Percentiles rank a stretch among this genome's conserved stretches.
These are phyloP conservation scores for Anguilla obscura DNA, from an alignment of 2,797 vertebrate genomes.

Conservation along the genomic window DNA sequence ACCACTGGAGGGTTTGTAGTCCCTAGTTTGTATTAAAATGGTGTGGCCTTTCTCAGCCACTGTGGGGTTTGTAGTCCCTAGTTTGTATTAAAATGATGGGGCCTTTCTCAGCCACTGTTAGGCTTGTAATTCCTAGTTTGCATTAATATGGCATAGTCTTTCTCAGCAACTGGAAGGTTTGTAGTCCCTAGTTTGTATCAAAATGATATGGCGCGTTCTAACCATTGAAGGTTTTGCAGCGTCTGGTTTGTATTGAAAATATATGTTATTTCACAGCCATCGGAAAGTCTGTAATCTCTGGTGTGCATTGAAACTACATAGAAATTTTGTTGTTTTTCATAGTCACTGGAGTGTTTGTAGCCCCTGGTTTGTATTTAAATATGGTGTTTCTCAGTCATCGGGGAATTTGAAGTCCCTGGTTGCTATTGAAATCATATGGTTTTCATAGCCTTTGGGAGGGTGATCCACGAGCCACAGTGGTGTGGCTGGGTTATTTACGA, in stretches of 20 bases:
- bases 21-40: slow-evolving; percentile 73
- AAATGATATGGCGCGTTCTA: slow-evolving; percentile 49
- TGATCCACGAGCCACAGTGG: slow-evolving; percentile 66
- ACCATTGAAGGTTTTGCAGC: slow-evolving; percentile 33
- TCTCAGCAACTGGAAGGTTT: not conserved
- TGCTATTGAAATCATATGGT: slow-evolving; percentile 73
- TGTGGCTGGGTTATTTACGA: slow-evolving; percentile 83
- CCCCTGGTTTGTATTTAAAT: not conserved
- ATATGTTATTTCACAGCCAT: slow-evolving; percentile 66
- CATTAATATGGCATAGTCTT: slow-evolving; percentile 72
- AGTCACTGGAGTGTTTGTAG: slow-evolving; percentile 22
- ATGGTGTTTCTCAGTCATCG: slow-evolving; percentile 48
- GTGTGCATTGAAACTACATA: not conserved
- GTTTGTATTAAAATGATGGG: slow-evolving; percentile 76
- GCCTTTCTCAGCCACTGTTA: slow-evolving; percentile 39
- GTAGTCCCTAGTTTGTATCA: not conserved
- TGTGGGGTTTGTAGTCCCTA: slow-evolving; percentile 50
- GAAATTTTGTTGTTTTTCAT: slow-evolving; percentile 49
- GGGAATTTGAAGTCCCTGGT: slow-evolving; percentile 49
- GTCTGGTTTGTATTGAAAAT: slow-evolving; percentile 73
- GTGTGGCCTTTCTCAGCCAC: slow-evolving; percentile 63
- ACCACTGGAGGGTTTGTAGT: slow-evolving; percentile 32
- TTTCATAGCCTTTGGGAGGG: slow-evolving; percentile 63
- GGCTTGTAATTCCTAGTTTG: slow-evolving; percentile 56
- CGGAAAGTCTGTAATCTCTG: slow-evolving; percentile 40